Conservation (phyloP, 2,888 invertebrate genomes). For the Antheraea yamamai region DNA sequence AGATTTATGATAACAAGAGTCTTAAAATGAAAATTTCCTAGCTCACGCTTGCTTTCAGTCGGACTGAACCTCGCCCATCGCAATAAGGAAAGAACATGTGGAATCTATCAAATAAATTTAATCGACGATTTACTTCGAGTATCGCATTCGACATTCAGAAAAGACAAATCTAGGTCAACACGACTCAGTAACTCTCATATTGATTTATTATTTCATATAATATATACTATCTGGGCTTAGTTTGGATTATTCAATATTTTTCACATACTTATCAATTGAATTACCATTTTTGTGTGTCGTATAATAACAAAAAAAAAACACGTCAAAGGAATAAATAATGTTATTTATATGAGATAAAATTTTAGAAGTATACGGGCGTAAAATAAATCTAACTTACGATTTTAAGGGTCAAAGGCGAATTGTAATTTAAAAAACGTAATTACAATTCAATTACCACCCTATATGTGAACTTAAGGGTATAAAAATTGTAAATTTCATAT, state of each 20-base stretch:
- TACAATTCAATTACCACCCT: background rate
- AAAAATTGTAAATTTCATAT: background rate
- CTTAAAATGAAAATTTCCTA: background rate
- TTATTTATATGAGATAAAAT: background rate
- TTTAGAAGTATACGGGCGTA: background rate
- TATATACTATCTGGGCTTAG: background rate
- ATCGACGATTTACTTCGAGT: conserved; percentile 7
- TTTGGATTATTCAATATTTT: background rate
- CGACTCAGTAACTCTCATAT: background rate
- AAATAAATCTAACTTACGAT: background rate
- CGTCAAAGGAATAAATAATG: background rate
- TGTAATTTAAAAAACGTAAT: background rate
- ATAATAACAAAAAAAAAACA: too few relatives aligned
- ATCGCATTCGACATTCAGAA: conserved; percentile 4
- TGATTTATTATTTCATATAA: conserved; percentile 10
- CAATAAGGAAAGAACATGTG: conserved; percentile 15
- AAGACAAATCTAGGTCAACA: conserved; percentile 12
- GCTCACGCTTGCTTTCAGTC: background rate
- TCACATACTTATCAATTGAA: background rate
- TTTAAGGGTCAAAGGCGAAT: background rate
- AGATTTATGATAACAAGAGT: too few relatives aligned
- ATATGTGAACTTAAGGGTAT: background rate
- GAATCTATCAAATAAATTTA: conserved; percentile 13
- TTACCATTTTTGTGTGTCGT: too few relatives aligned
- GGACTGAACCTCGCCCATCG: background rate